phyloP scores from a whole-genome alignment of 2,888 invertebrate genomes.

The Plagodis dolabraria region DNA sequence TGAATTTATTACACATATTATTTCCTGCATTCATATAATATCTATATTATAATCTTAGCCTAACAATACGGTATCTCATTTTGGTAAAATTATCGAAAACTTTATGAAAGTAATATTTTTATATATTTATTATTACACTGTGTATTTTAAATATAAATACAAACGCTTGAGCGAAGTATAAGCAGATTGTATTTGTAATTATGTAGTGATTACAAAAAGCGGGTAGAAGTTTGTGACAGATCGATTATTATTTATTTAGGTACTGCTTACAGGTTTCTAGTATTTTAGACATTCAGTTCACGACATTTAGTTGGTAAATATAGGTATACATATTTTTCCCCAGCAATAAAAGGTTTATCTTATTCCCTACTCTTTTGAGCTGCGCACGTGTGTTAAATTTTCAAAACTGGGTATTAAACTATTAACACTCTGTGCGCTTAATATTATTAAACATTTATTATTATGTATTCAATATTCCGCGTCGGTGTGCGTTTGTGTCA shows the following conservation, averaged over 20 bases:
- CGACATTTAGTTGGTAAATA: not conserved
- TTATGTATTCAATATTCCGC: not conserved
- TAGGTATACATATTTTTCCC: not conserved
- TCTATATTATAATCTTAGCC: constrained; percentile 3
- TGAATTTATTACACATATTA: constrained; percentile 1
- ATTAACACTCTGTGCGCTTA: constrained; percentile 19
- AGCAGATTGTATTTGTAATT: constrained; percentile 2
- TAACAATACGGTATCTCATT: constrained; percentile 41
- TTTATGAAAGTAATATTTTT: constrained; percentile 41
- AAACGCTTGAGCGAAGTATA: constrained; percentile 16
- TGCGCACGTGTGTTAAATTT: constrained; percentile 9
- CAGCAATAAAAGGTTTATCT: not conserved
- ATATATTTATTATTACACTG: constrained; percentile 19
- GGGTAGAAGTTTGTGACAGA: constrained; percentile 1
- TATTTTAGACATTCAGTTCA: not conserved
- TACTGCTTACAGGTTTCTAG: constrained; percentile 3
- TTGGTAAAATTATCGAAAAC: constrained; percentile 64
- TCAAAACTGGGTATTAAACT: constrained; percentile 10
- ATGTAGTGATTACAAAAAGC: not conserved
- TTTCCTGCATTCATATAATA: not conserved
- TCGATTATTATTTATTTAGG: constrained; percentile 4
- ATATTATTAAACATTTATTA: constrained; percentile 1
- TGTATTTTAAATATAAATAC: constrained; percentile 13
- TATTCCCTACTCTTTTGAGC: constrained; percentile 24
- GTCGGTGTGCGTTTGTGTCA: not conserved